Base-by-base conservation (phyloP, 37 sponge, comb jelly and placozoan genomes). In the Chondrilla cf. caribensis region DNA sequence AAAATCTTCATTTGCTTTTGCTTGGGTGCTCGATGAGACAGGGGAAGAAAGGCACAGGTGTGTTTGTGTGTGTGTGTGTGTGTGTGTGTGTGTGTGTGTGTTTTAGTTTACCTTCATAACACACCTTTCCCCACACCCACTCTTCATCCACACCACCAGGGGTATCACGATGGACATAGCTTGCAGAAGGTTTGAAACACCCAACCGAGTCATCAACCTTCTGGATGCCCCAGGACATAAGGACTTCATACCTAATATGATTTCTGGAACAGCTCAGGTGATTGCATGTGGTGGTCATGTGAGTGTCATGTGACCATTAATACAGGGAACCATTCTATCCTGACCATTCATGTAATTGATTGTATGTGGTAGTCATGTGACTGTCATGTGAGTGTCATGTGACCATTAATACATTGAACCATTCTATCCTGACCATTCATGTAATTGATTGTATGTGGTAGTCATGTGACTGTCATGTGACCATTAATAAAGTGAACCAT, bases 191-290 rank as follows among this genome's bases (percentile, higher is more conserved):
- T 99, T 99, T 82, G 92, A 94, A 18, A 99, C 99, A 2, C 39
- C 60, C 1, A 75, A 85, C 39, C 86, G 82, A 70, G 76, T 77
- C 2, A 83, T 99, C 2, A 88, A 81, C 29, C 85, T 99, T 25
- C 84, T 96, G 39, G 99, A 99, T 85, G 99, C 97, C 3, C 99
- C 99, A 47, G 99, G 99, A 6, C 96, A 92, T 87, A 89, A 85
- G 58, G 98, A 99, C 66, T 99, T 99, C 81, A 95, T 99, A 5
- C 97, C 97, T 11, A 96, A 99, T 80, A 96, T 96, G 95, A 99
- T 99, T 60, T 85, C 93, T 70, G 99, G 99, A 72, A 94, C 99
- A 60, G 93, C 97, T 0, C 97, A 95, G 88, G 96, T 92, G 0
- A 25, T 14, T 47, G 51, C 51, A 47, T 14, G 51, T 47, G 51